A percentile compares a stretch with the other conserved stretches of the same genome.
These are phyloP conservation scores for Lateolabrax maculatus DNA, from an alignment of 2,797 vertebrate genomes.

Conservation along the genomic window DNA sequence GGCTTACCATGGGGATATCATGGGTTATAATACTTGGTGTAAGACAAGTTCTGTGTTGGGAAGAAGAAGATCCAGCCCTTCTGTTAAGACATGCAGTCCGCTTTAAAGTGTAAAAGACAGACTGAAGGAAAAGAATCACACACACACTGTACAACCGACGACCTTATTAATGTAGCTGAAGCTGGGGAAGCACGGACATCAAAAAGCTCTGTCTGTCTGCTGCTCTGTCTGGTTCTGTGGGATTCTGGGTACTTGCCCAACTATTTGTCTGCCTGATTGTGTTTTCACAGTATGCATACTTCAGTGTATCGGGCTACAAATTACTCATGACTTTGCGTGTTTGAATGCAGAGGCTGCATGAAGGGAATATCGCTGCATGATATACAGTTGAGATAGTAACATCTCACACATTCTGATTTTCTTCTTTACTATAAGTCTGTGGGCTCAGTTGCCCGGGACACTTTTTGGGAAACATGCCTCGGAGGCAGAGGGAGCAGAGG, in stretches of 20 bases:
- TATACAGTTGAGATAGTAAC: neutral
- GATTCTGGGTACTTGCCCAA: constrained; percentile 44
- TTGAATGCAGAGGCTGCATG: constrained; percentile 12
- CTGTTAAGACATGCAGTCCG: neutral
- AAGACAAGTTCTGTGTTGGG: neutral
- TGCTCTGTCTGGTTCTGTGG: constrained; percentile 37
- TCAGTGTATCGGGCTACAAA: neutral
- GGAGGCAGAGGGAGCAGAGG: constrained; percentile 57
- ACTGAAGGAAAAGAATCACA: neutral
- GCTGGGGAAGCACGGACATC: neutral
- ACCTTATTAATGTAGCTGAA: constrained; percentile 10
- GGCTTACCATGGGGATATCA: neutral
- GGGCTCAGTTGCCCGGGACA: constrained; percentile 36
- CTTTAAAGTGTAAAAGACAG: constrained; percentile 2
- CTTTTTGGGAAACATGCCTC: constrained; percentile 56
- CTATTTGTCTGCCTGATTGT: constrained; percentile 39
- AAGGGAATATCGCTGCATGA: neutral
- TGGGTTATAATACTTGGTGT: neutral
- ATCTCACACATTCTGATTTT: constrained; percentile 7
- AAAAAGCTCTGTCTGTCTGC: constrained; percentile 20
- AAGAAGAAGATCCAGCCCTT: neutral
- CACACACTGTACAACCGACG: neutral
- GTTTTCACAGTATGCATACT: constrained; percentile 32
- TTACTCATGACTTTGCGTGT: constrained; percentile 5
- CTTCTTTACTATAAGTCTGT: constrained; percentile 12